These are phyloP conservation scores for Melinopterus prodromus DNA, from an alignment of 2,888 invertebrate species.

Conservation along the genomic window DNA sequence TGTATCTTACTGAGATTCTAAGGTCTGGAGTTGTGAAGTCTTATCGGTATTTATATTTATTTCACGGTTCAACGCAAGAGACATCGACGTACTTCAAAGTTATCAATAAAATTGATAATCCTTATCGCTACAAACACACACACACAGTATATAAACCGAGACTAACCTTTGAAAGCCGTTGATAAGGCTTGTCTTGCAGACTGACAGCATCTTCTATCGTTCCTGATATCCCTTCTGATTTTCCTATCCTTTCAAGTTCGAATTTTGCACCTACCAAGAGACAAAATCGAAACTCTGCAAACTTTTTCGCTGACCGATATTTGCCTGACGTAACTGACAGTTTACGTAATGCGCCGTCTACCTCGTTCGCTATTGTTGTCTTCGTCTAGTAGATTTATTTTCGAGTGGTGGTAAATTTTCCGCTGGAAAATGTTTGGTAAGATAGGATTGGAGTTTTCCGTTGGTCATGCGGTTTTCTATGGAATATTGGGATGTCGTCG, in stretches of 20 bases:
- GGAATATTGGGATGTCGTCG: neutral
- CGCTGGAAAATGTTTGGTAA: neutral
- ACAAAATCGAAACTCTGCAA: neutral
- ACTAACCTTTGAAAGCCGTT: neutral
- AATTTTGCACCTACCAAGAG: neutral
- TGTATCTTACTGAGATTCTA: neutral
- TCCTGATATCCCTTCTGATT: neutral
- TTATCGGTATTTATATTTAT: neutral
- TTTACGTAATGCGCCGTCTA: neutral
- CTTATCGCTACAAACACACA: neutral
- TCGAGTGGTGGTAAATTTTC: neutral
- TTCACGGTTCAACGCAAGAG: neutral
- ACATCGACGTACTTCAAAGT: neutral
- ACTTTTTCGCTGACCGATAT: neutral
- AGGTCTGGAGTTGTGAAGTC: neutral
- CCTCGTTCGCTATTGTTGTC: slow-evolving; percentile 4
- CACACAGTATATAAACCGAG: neutral
- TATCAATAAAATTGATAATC: neutral
- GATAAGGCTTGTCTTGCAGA: neutral
- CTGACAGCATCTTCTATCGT: neutral
- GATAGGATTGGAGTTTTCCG: neutral
- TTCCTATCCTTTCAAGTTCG: neutral
- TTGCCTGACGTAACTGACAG: neutral
- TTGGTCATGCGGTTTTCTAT: neutral
- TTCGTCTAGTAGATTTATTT: neutral